Percentiles rank a stretch among this genome's conserved stretches.
These are phyloP conservation scores for Anomalospiza imberbis DNA, from an alignment of 2,797 vertebrate species.

Conservation along the genomic window DNA sequence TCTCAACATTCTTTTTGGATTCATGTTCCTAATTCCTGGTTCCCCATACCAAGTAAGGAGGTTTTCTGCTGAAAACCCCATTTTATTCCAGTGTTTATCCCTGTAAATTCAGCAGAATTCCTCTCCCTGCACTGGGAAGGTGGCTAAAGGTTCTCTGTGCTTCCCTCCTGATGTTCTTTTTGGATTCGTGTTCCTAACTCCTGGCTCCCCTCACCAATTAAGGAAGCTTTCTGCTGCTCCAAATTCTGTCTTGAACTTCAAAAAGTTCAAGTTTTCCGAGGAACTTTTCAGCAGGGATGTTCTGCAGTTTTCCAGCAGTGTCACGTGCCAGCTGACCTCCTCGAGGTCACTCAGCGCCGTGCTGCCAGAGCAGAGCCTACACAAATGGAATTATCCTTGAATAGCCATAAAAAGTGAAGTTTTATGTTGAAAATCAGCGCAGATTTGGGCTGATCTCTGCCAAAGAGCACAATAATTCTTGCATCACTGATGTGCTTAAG, in stretches of 20 bases:
- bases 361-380: background rate
- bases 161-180: no score
- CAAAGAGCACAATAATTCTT: background rate
- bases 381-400: background rate
- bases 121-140: no score
- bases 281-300: background rate
- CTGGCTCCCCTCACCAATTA: background rate
- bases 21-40: background rate
- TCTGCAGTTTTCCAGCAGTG: rapidly evolving
- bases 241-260: background rate
- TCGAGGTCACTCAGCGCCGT: background rate
- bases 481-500: background rate
- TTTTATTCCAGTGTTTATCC: no score
- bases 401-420: background rate
- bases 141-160: no score
- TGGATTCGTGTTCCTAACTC: no score
- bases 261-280: background rate
- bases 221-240: background rate
- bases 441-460: background rate
- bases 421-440: background rate
- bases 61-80: no score
- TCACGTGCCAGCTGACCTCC: background rate
- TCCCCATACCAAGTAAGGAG: background rate
- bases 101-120: no score
- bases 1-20: background rate